Evolutionary conservation across 2,113 vertebrate species (phyloP).

Genomic region (Albula goreensis): DNA sequence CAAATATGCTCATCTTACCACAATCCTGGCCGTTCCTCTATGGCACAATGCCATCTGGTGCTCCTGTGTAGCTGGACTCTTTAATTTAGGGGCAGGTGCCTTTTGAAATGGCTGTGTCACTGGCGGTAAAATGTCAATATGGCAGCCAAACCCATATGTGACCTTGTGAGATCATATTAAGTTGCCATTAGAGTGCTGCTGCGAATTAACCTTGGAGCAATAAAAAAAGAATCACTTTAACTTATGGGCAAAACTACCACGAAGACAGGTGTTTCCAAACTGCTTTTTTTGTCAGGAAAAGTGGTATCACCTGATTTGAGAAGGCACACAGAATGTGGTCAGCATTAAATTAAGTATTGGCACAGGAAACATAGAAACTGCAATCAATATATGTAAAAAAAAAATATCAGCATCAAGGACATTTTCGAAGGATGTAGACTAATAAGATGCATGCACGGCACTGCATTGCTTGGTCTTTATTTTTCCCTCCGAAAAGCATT

Average conservation of each 20-base stretch:
- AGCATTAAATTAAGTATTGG: no score
- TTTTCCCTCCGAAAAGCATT: no score
- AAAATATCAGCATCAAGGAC: no score
- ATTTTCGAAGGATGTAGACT: no score
- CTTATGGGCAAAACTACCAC: neutral
- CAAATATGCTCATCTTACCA: neutral
- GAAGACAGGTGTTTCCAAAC: neutral
- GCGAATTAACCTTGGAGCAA: neutral
- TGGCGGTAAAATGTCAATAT: neutral
- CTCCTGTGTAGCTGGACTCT: neutral
- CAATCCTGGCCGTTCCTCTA: neutral
- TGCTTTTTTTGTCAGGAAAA: neutral
- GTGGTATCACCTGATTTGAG: neutral
- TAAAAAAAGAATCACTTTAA: neutral
- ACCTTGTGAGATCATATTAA: neutral
- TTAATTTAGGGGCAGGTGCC: neutral
- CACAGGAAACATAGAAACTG: no score
- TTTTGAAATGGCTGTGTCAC: conserved; percentile 1
- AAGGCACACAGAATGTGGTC: neutral
- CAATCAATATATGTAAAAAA: no score
- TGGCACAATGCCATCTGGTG: neutral
- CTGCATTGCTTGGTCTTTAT: no score
- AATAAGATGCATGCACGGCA: no score
- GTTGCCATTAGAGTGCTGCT: neutral
- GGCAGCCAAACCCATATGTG: conserved; percentile 5